A percentile compares a stretch with the other conserved stretches of the same genome.
These are phyloP conservation scores for Scyliorhinus canicula DNA, from an alignment of 2,797 vertebrate genomes.

Conservation along the genomic window DNA sequence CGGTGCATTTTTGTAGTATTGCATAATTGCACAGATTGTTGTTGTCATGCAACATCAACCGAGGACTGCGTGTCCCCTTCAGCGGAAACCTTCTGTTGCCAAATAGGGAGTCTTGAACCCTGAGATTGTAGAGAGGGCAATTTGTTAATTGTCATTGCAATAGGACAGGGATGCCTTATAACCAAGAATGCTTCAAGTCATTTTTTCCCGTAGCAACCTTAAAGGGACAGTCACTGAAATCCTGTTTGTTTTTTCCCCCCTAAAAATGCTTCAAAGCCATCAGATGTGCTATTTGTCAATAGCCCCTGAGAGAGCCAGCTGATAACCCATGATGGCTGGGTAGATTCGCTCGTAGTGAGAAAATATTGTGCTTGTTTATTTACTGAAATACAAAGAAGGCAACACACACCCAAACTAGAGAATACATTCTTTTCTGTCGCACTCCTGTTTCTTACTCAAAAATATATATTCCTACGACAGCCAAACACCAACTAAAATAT, in stretches of 20 bases:
- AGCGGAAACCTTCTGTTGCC: constrained; percentile 50
- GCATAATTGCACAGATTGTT: constrained; percentile 43
- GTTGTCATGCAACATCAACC: constrained; percentile 44
- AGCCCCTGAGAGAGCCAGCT: not conserved
- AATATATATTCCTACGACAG: not conserved
- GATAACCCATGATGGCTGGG: not conserved
- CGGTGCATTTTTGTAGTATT: constrained; percentile 38
- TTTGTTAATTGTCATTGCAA: not conserved
- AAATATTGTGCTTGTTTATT: constrained; percentile 31
- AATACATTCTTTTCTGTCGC: not conserved
- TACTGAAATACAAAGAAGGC: not conserved
- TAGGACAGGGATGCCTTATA: not conserved
- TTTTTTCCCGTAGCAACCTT: not conserved
- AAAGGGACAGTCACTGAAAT: not conserved
- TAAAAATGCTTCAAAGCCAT: not conserved
- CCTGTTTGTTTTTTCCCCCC: too few relatives aligned
- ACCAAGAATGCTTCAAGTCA: not conserved
- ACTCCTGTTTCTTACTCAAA: not conserved
- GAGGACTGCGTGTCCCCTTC: constrained; percentile 40
- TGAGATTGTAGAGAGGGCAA: constrained; percentile 18
- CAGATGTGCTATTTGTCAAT: not conserved
- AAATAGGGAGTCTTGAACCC: constrained; percentile 42
- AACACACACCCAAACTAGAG: not conserved
- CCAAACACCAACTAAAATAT: not conserved
- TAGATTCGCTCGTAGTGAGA: not conserved